These are phyloP conservation scores for Muntiacus reevesi DNA, from an alignment of 2,113 vertebrate species.

Conservation along the genomic window DNA sequence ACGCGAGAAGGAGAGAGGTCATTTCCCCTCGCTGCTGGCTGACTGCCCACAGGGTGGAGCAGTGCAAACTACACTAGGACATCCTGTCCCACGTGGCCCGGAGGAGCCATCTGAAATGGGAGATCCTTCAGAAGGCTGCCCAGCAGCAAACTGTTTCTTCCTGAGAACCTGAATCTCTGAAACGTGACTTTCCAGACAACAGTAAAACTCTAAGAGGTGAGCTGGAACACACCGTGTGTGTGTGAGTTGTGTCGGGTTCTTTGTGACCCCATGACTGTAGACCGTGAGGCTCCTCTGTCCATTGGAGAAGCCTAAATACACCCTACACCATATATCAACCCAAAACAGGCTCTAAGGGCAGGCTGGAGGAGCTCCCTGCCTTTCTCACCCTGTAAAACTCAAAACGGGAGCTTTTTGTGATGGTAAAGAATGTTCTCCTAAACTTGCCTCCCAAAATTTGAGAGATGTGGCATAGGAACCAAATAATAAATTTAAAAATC, in stretches of 20 bases:
- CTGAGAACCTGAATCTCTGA: background rate
- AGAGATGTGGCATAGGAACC: background rate
- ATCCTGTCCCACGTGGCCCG: background rate
- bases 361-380: background rate
- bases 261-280: background rate
- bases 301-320: background rate
- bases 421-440: background rate
- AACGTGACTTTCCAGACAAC: background rate
- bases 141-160: background rate
- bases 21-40: background rate
- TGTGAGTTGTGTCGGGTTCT: background rate
- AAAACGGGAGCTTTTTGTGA: background rate
- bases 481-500: background rate
- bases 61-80: background rate
- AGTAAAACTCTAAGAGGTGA: background rate
- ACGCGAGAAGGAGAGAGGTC: slow-evolving; percentile 52
- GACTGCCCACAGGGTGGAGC: background rate
- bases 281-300: background rate
- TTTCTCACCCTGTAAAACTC: background rate
- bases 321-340: too few relatives aligned
- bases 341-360: background rate
- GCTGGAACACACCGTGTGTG: background rate
- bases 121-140: background rate
- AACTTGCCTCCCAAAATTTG: background rate
- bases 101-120: background rate